Evolutionary conservation across 2,797 vertebrate genomes (phyloP).

Genomic region (Microctenopoma steveboyesi): DNA sequence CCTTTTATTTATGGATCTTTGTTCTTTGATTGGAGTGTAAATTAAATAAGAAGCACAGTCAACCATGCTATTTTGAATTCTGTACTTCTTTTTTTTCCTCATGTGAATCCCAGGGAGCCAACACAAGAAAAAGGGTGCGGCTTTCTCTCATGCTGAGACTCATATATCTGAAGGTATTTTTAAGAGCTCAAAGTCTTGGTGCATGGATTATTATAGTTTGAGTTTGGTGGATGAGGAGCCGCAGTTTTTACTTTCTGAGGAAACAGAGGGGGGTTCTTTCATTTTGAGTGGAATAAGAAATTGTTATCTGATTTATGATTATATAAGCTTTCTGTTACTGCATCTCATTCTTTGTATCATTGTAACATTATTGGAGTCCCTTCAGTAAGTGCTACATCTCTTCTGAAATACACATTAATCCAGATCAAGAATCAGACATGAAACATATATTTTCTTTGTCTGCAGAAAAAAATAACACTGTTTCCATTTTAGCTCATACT

Average conservation of each 20-base stretch:
- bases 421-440: conserved; percentile 33
- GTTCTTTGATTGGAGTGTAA: conserved; percentile 40
- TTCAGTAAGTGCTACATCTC: conserved; percentile 43
- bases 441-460: conserved; percentile 32
- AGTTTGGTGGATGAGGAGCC: conserved; percentile 46
- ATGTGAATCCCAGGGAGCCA: conserved; percentile 79
- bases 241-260: conserved; percentile 25
- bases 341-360: conserved; percentile 33
- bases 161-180: conserved; percentile 84
- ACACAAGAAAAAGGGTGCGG: conserved; percentile 81
- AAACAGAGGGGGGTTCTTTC: conserved; percentile 21
- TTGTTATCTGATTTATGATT: conserved; percentile 33
- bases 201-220: conserved; percentile 69
- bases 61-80: conserved; percentile 66
- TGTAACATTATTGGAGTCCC: conserved; percentile 21
- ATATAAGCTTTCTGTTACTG: conserved; percentile 46
- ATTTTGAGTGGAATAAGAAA: conserved; percentile 38
- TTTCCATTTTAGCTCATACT: conserved; percentile 12
- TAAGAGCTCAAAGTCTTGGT: conserved; percentile 68
- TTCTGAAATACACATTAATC: conserved; percentile 50
- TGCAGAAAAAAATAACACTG: conserved; percentile 10
- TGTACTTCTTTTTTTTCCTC: conserved; percentile 59
- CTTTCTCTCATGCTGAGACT: conserved; percentile 81
- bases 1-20: conserved; percentile 25
- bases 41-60: conserved; percentile 41